Evolutionary conservation across 2,797 vertebrate species (phyloP), one percentile per base, ranked within the genome.

Genomic region (Oreochromis mossambicus): DNA sequence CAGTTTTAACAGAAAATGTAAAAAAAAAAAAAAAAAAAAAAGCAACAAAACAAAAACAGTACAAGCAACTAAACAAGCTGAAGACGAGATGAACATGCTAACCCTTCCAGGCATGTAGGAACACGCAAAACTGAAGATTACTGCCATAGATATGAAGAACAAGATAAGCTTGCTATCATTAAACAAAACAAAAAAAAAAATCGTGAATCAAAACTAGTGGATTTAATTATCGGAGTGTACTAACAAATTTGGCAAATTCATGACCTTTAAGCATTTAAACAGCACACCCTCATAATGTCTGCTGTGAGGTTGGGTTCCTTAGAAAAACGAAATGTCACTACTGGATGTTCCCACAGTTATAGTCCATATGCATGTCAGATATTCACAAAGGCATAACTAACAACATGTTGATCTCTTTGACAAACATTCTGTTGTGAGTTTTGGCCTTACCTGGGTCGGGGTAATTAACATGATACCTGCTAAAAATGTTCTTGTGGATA

Each of bases 401-500:
- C 68, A 48, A 48, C 41, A 48, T n/a, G 10, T n/a, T 54, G 3
- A 54, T 24, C 51, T 6, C 24, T 50, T 11, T 75, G 70, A n/a
- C 10, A 75, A 32, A 50, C 12, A 12, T 32, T n/a, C 4, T 75
- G 12, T 50, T 8, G 10, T 12, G 56, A 34, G 34, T 13, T 46
- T 26, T 32, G n/a, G 1, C 56, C 92, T 95, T 92, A 97, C 97
- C 24, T 87, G 79, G n/a, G 14, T 55, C 6, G 0, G 0, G 0
- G 6, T 93, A 55, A 17, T 76, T 13, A 1, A 80, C 5, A 0
- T 95, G 87, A 32, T 97, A 97, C 36, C 92, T 94, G 1, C 95
- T 91, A 29, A 97, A 97, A 4, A 98, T 90, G 0, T 96, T 89
- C 4, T 91, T 94, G 51, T 92, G 93, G 79, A 99, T 87, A 73